Conservation (phyloP, 2,797 vertebrate genomes). For the Crax fasciolata region DNA sequence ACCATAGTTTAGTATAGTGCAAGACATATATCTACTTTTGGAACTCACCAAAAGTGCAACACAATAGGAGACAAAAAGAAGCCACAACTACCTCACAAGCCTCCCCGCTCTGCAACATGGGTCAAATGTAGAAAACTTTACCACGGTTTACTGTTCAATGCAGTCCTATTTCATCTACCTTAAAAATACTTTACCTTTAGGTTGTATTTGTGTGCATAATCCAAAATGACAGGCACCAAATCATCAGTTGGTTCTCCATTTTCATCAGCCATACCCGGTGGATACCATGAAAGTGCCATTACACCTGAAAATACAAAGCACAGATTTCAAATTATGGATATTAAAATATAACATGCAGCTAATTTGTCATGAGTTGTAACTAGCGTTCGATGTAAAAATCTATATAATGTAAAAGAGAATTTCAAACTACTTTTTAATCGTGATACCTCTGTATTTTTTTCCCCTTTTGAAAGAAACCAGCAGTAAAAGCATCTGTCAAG, state of each 20-base stretch:
- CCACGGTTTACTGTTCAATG: neutral
- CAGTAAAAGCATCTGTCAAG: neutral
- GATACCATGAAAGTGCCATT: conserved; percentile 95
- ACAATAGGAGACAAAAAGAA: neutral
- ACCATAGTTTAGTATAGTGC: neutral
- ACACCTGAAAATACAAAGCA: conserved; percentile 87
- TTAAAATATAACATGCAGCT: neutral
- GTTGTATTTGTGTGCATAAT: conserved; percentile 92
- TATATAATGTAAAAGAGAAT: neutral
- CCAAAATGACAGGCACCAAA: conserved; percentile 90
- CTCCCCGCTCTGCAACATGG: neutral
- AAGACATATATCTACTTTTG: neutral
- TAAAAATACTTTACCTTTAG: conserved; percentile 87
- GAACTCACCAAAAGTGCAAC: neutral
- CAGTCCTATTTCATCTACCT: neutral
- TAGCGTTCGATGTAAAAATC: neutral
- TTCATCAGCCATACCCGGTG: conserved; percentile 89
- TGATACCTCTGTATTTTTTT: neutral
- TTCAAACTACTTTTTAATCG: neutral
- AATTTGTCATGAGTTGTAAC: neutral
- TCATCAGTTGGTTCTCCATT: conserved; percentile 91
- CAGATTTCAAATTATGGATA: neutral
- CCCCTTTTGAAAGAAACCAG: neutral
- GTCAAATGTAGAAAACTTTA: neutral
- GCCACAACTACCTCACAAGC: neutral